Evolutionary conservation across 2,888 invertebrate genomes (phyloP).

Genomic region (Amblyjoppa fuscipennis): DNA sequence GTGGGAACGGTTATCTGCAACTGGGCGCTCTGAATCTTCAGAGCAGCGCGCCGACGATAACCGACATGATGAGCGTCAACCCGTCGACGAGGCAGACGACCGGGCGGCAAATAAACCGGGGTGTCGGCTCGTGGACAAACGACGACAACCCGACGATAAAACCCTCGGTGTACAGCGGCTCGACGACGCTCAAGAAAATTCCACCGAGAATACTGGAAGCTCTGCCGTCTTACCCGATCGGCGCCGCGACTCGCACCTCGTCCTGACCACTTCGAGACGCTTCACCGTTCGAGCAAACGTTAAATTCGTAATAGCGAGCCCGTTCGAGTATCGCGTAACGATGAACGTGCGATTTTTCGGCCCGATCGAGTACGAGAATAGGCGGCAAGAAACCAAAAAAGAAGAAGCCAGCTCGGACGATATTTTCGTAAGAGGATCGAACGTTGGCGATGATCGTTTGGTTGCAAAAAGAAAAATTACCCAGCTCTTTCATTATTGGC

Average conservation of each 20-base stretch:
- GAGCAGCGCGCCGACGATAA: constrained; percentile 74
- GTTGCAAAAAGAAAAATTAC: not conserved
- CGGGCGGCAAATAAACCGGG: constrained; percentile 60
- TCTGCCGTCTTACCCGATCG: constrained; percentile 79
- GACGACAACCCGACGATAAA: constrained; percentile 71
- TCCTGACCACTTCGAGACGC: constrained; percentile 63
- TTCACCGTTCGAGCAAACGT: constrained; percentile 4
- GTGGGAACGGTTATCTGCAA: constrained; percentile 73
- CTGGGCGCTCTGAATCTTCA: constrained; percentile 80
- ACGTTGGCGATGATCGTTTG: not conserved
- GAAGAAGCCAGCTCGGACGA: not conserved
- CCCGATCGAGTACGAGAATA: not conserved
- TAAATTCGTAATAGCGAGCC: not conserved
- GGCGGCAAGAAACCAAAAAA: not conserved
- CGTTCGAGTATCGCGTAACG: not conserved
- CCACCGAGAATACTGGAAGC: constrained; percentile 83
- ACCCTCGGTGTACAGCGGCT: constrained; percentile 54
- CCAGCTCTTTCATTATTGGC: not conserved
- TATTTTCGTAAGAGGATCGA: not conserved
- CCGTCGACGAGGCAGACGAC: constrained; percentile 63
- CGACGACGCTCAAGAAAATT: constrained; percentile 73
- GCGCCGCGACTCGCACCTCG: constrained; percentile 62
- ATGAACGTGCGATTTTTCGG: not conserved
- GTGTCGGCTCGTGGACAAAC: constrained; percentile 76
- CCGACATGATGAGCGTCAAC: constrained; percentile 70